phyloP scores from a whole-genome alignment of 2,888 invertebrate genomes.

The Gasteruption jaculator region DNA sequence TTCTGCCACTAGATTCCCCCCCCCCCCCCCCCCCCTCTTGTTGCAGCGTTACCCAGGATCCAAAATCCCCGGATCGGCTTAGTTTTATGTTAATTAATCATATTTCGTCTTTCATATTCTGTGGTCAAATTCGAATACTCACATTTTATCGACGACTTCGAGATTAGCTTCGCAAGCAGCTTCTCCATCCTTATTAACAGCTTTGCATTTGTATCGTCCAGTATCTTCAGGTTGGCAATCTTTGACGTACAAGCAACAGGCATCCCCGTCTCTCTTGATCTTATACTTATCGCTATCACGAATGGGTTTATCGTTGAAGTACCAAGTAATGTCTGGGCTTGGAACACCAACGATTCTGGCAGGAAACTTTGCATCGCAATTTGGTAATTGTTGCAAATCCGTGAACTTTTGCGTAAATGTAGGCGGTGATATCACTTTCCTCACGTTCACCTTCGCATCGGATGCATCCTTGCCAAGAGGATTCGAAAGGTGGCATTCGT shows the following conservation, averaged over 20 bases:
- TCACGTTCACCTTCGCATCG: constrained; percentile 67
- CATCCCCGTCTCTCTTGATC: constrained; percentile 74
- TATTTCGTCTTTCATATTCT: constrained; percentile 16
- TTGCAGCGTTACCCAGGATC: no score
- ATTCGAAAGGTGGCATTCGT: constrained; percentile 72
- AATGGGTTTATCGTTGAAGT: constrained; percentile 74
- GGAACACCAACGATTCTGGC: constrained; percentile 79
- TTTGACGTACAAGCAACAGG: constrained; percentile 69
- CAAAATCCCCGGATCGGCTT: no score
- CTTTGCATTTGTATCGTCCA: constrained; percentile 73
- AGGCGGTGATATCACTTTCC: constrained; percentile 78
- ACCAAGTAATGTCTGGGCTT: constrained; percentile 82
- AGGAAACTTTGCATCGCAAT: constrained; percentile 77
- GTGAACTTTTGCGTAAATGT: constrained; percentile 71
- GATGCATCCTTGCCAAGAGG: constrained; percentile 72
- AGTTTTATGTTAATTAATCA: background rate
- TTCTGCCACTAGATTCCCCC: no score
- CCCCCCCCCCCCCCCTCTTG: no score
- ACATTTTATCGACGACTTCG: constrained; percentile 81
- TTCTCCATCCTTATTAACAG: constrained; percentile 76
- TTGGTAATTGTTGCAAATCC: constrained; percentile 69
- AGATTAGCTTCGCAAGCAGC: constrained; percentile 70
- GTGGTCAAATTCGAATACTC: constrained; percentile 43
- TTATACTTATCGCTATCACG: constrained; percentile 68
- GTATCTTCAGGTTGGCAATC: constrained; percentile 66